These are phyloP conservation scores for Glaucidium brasilianum DNA, from an alignment of 2,113 vertebrate species.

Conservation along the genomic window DNA sequence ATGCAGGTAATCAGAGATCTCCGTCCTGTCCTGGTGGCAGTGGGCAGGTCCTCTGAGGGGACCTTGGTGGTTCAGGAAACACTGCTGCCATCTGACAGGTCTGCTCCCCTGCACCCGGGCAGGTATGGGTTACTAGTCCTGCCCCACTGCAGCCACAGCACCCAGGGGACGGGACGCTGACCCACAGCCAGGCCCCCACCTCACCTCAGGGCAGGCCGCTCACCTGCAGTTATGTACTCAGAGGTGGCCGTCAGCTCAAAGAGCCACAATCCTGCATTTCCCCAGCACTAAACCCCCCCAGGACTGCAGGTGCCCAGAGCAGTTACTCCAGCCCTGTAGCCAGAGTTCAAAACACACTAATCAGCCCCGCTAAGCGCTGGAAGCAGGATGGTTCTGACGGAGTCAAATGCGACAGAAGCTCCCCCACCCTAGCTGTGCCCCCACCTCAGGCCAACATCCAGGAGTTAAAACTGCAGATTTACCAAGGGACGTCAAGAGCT, in stretches of 20 bases:
- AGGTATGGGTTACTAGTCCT: neutral
- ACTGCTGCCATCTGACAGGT: too few species aligned
- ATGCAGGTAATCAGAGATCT: too few species aligned
- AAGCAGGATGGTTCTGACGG: accelerated
- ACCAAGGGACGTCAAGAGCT: neutral
- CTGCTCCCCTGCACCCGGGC: accelerated
- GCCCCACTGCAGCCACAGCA: neutral
- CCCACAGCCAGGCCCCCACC: neutral
- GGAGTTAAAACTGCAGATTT: neutral
- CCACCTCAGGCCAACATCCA: too few species aligned
- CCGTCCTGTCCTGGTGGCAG: accelerated
- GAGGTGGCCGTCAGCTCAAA: neutral
- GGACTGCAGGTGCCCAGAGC: neutral
- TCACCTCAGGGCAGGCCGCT: neutral
- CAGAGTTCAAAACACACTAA: accelerated
- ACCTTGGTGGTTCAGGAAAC: too few species aligned
- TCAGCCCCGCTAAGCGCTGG: too few species aligned
- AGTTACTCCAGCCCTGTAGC: neutral
- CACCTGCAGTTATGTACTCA: too few species aligned
- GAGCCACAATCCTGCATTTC: too few species aligned
- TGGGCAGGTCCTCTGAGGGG: neutral
- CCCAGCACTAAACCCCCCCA: too few species aligned
- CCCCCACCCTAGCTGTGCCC: too few species aligned
- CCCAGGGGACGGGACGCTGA: too few species aligned
- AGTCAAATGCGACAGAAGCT: accelerated